Conservation (phyloP, 2,797 vertebrate genomes). For the Protosalanx chinensis region DNA sequence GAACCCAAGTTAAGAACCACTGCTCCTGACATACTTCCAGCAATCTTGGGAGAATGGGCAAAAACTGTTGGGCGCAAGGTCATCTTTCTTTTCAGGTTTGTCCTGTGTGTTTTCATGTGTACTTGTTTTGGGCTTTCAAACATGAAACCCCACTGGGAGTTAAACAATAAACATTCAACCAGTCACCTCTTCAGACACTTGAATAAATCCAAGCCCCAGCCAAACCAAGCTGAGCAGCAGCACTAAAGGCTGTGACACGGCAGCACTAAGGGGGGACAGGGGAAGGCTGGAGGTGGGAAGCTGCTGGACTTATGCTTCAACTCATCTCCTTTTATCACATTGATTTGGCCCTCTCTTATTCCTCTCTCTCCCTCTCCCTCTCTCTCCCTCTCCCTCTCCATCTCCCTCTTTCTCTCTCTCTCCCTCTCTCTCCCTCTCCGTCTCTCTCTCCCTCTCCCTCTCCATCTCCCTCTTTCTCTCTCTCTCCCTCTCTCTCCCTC, state of each 20-base stretch:
- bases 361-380: not conserved
- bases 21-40: too few species aligned
- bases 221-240: constrained; percentile 14
- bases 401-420: too few species aligned
- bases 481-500: too few species aligned
- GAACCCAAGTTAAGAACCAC: too few species aligned
- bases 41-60: too few species aligned
- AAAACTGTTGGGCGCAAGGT: too few species aligned
- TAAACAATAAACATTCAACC: not conserved
- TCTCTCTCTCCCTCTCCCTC: constrained; percentile 23
- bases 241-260: not conserved
- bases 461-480: not conserved
- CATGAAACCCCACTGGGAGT: not conserved
- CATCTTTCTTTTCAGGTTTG: not conserved
- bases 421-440: constrained; percentile 17
- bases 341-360: constrained; percentile 24
- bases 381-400: constrained; percentile 28
- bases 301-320: constrained; percentile 45
- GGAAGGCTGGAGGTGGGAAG: constrained; percentile 29
- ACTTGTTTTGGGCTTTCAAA: not conserved
- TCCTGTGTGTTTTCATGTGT: not conserved
- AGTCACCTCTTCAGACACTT: constrained; percentile 19
- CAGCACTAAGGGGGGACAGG: constrained; percentile 2
- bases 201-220: constrained; percentile 30
- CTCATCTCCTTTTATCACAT: constrained; percentile 53